phyloP scores from a whole-genome alignment of 1,140 invertebrate genomes.

The Drosophila micromelanica region DNA sequence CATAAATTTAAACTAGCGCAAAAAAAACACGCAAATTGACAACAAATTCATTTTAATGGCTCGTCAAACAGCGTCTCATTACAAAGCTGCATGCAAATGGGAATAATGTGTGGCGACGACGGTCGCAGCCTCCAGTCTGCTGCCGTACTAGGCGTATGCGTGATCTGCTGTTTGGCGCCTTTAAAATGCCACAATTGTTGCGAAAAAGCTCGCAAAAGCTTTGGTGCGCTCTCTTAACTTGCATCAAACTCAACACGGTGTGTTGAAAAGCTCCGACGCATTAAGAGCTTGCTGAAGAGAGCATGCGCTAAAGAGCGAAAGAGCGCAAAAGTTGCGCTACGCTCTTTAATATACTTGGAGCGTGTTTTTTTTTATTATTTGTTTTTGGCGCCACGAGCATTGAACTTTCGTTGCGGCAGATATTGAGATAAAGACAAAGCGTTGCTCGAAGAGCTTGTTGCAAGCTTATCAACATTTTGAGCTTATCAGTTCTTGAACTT shows the following conservation, averaged over 20 bases:
- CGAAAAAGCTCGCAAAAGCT: slow-evolving; percentile 64
- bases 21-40: slow-evolving; percentile 37
- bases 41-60: slow-evolving; percentile 32
- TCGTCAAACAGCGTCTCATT: slow-evolving; percentile 30
- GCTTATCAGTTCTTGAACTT: slow-evolving; percentile 62
- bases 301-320: slow-evolving; percentile 10
- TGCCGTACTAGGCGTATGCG: slow-evolving; percentile 39
- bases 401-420: slow-evolving; percentile 59
- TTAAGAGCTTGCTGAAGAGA: slow-evolving; percentile 27
- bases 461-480: slow-evolving; percentile 49
- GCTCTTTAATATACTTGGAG: slow-evolving; percentile 19
- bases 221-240: slow-evolving; percentile 25
- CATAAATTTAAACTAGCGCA: slow-evolving; percentile 49
- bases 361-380: slow-evolving; percentile 12
- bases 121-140: slow-evolving; percentile 18
- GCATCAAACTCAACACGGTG: slow-evolving; percentile 52
- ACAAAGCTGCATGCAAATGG: slow-evolving; percentile 32
- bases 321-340: background rate
- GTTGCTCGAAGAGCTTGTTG: slow-evolving; percentile 4
- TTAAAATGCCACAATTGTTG: slow-evolving; percentile 8
- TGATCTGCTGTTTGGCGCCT: slow-evolving; percentile 13
- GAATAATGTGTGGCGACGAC: slow-evolving; percentile 1
- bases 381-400: slow-evolving; percentile 48
- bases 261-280: slow-evolving; percentile 66
- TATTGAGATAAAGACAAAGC: slow-evolving; percentile 38